Conservation (phyloP, 2,888 invertebrate species). For the Lapara coniferarum region DNA sequence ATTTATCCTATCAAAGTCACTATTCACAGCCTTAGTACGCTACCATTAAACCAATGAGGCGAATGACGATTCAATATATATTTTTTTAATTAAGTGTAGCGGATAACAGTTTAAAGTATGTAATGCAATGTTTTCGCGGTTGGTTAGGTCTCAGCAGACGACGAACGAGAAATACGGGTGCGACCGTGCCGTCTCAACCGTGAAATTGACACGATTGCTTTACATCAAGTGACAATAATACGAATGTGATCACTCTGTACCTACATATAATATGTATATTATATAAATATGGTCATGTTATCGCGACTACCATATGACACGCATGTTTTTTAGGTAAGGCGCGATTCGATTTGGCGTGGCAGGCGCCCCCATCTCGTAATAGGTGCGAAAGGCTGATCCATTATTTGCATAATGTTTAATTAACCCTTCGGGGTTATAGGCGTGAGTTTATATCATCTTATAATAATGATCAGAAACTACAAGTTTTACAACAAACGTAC, state of each 20-base stretch:
- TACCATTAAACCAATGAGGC: not conserved
- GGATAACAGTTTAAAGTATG: slow-evolving; percentile 52
- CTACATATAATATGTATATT: not conserved
- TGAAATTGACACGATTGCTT: slow-evolving; percentile 61
- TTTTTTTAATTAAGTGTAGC: slow-evolving; percentile 45
- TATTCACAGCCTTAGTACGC: too few relatives aligned
- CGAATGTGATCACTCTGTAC: not conserved
- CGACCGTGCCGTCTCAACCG: slow-evolving; percentile 46
- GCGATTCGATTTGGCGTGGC: too few relatives aligned
- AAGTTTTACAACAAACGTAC: not conserved
- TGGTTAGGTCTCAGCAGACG: slow-evolving; percentile 56
- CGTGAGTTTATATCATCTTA: not conserved
- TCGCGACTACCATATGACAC: not conserved
- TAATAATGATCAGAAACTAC: not conserved
- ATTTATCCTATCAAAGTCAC: too few relatives aligned
- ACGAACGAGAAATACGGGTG: slow-evolving; percentile 41
- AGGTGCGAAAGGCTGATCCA: not conserved
- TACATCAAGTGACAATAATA: slow-evolving; percentile 54
- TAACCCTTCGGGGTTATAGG: too few relatives aligned
- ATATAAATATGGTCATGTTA: not conserved
- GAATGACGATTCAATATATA: not conserved
- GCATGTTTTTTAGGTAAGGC: not conserved
- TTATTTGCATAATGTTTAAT: not conserved
- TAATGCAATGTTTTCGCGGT: slow-evolving; percentile 59
- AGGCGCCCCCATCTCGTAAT: too few relatives aligned